Conservation (phyloP, 2,888 invertebrate genomes). For the Nomada ruficornis region DNA sequence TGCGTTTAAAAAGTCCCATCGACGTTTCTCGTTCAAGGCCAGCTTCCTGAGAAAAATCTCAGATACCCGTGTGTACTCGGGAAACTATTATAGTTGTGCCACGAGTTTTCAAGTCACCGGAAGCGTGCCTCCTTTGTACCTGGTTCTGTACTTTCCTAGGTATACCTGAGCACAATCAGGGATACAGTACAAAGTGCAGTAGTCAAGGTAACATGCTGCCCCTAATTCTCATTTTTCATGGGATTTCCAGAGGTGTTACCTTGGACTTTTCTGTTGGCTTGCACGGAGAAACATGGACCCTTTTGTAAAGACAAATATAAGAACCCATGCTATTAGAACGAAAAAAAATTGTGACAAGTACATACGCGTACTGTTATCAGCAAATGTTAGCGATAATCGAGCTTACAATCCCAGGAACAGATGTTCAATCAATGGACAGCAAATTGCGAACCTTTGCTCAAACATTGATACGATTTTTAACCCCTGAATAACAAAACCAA, state of each 20-base stretch:
- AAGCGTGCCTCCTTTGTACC: slow-evolving; percentile 19
- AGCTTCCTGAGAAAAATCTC: slow-evolving; percentile 17
- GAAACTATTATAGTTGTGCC: background rate
- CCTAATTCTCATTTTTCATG: background rate
- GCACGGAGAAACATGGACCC: no score
- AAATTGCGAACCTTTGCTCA: slow-evolving; percentile 9
- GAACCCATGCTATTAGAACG: no score
- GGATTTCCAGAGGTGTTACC: background rate
- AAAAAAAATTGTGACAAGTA: no score
- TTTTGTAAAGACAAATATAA: background rate
- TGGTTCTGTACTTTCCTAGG: background rate
- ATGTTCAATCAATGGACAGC: slow-evolving; percentile 11
- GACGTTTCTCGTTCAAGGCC: background rate
- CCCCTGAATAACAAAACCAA: no score
- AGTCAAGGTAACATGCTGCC: slow-evolving; percentile 9
- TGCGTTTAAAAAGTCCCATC: slow-evolving; percentile 11
- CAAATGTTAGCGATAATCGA: background rate
- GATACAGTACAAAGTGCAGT: background rate
- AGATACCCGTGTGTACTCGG: background rate
- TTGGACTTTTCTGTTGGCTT: background rate
- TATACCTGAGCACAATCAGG: slow-evolving; percentile 21
- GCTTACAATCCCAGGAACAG: slow-evolving; percentile 2
- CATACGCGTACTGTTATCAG: background rate
- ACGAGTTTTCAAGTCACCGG: slow-evolving; percentile 12
- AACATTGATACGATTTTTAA: slow-evolving; percentile 20